phyloP scores from a whole-genome alignment of 2,797 vertebrate genomes.

The Echiichthys vipera region DNA sequence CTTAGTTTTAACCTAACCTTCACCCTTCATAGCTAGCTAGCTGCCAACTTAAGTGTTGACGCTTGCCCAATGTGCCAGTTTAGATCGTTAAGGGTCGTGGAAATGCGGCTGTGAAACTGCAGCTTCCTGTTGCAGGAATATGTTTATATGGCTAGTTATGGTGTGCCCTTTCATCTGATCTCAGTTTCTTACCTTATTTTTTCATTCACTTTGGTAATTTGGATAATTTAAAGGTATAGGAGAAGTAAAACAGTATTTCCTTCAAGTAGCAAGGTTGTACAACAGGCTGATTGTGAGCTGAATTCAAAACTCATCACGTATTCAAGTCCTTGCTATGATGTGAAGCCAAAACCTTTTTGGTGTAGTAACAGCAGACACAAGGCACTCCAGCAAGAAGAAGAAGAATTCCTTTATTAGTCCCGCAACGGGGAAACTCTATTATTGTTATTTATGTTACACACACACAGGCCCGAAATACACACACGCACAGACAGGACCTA shows the following conservation, averaged over 20 bases:
- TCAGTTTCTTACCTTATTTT: constrained; percentile 9
- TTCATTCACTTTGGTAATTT: background rate
- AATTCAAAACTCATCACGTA: constrained; percentile 44
- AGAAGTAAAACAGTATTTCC: constrained; percentile 5
- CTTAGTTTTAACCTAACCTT: no score
- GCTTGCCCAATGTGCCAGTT: no score
- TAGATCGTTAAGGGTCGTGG: no score
- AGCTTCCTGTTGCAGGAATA: no score
- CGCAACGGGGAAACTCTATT: no score
- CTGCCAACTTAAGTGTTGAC: no score
- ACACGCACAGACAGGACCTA: no score
- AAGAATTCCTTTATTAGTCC: no score
- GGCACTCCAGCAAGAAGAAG: constrained; percentile 25
- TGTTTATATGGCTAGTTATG: constrained; percentile 14
- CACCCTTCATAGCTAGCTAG: no score
- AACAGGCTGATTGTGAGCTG: constrained; percentile 30
- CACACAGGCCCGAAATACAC: no score
- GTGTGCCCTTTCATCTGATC: background rate
- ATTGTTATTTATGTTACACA: no score
- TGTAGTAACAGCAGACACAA: constrained; percentile 50
- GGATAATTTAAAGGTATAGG: background rate
- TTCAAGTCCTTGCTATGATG: constrained; percentile 47
- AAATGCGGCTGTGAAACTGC: no score
- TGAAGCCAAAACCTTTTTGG: constrained; percentile 36
- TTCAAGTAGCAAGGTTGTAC: constrained; percentile 4